These are phyloP conservation scores for Plestiodon gilberti DNA, from an alignment of 2,113 vertebrate genomes.

Conservation along the genomic window DNA sequence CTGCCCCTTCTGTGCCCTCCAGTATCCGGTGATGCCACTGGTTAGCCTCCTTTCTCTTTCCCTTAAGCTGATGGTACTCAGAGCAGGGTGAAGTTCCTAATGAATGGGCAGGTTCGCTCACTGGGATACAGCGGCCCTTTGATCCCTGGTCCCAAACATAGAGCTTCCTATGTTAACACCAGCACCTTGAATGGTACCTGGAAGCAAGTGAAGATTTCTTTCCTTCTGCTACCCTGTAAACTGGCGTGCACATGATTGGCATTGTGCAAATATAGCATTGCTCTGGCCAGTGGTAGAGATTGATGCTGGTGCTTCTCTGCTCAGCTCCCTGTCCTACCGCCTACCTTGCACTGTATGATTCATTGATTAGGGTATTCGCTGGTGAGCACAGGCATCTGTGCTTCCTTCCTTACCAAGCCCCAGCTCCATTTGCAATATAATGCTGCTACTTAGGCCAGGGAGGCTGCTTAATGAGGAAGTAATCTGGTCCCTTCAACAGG, in stretches of 20 bases:
- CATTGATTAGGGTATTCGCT: background rate
- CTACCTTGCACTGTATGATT: background rate
- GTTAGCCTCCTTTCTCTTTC: too few species aligned
- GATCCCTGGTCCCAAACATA: too few species aligned
- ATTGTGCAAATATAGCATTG: background rate
- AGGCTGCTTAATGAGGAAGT: conserved; percentile 56
- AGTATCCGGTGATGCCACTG: too few species aligned
- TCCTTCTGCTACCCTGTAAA: background rate
- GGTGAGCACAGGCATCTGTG: background rate
- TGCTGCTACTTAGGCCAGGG: conserved; percentile 24
- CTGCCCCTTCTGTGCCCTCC: too few species aligned
- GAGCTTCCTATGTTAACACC: too few species aligned
- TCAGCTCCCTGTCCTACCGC: background rate
- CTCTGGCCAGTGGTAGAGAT: background rate
- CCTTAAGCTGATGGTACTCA: too few species aligned
- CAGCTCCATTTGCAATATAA: conserved; percentile 1
- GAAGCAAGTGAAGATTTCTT: background rate
- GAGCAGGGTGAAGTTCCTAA: too few species aligned
- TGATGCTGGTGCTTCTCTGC: background rate
- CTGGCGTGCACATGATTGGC: background rate
- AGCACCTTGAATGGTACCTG: background rate
- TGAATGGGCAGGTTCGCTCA: too few species aligned
- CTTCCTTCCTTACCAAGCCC: conserved; percentile 17
- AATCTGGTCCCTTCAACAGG: conserved; percentile 57
- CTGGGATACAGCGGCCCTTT: too few species aligned